A percentile compares a stretch with the other conserved stretches of the same genome.
Evolutionary conservation across 2,888 invertebrate genomes (phyloP).

Genomic region (Hirtodrosophila histrioides): DNA sequence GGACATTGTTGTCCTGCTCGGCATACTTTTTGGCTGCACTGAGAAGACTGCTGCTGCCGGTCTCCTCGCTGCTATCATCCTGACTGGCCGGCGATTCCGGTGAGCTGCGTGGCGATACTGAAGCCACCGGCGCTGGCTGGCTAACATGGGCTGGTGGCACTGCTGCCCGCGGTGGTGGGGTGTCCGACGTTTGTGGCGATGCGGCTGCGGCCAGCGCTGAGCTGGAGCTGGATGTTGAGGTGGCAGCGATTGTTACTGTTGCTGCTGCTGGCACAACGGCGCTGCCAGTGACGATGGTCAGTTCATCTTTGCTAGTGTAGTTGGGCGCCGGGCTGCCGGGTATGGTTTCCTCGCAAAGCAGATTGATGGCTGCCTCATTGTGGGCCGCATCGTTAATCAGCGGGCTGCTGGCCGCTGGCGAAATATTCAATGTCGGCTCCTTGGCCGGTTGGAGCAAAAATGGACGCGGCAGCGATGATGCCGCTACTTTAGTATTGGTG

Average conservation of each 20-base stretch:
- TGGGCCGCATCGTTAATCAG: conserved; percentile 72
- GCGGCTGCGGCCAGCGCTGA: conserved; percentile 26
- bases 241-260: neutral
- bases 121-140: conserved; percentile 7
- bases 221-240: conserved; percentile 1
- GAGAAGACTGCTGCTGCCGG: conserved; percentile 61
- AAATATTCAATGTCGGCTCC: conserved; percentile 36
- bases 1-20: conserved; percentile 75
- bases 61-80: conserved; percentile 84
- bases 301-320: conserved; percentile 82
- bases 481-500: neutral
- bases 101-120: conserved; percentile 76
- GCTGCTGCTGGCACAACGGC: neutral
- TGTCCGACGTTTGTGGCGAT: conserved; percentile 8
- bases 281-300: neutral
- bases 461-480: conserved; percentile 35
- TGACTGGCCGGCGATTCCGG: conserved; percentile 83
- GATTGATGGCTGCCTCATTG: conserved; percentile 88
- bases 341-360: conserved; percentile 95
- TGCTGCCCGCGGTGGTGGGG: too few species aligned
- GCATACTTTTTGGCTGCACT: conserved; percentile 79
- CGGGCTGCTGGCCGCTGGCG: conserved; percentile 55
- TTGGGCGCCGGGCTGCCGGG: conserved; percentile 93
- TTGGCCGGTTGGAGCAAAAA: conserved; percentile 45
- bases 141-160: conserved; percentile 7